phyloP scores from a whole-genome alignment of 2,113 vertebrate species.

The Trichomycterus rosablanca region DNA sequence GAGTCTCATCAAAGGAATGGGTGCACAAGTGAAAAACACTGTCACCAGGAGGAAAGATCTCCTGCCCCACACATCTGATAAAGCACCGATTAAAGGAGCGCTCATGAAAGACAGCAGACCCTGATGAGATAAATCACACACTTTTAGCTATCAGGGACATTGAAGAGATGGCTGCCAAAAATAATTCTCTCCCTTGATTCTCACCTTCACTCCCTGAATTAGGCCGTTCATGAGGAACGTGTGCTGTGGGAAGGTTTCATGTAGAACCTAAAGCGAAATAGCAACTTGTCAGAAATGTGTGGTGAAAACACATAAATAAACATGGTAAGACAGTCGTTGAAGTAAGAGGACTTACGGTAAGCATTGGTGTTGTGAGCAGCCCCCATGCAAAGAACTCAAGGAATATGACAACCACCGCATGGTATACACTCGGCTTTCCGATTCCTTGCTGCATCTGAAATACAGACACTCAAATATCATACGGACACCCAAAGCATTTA shows the following conservation, averaged over 20 bases:
- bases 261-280: constrained; percentile 74
- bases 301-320: not conserved
- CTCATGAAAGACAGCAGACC: constrained; percentile 89
- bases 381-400: constrained; percentile 98
- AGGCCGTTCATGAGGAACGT: constrained; percentile 97
- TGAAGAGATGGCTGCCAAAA: not conserved
- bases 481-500: too few species aligned
- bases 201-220: constrained; percentile 96
- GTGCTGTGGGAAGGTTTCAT: constrained; percentile 89
- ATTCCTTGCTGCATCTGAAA: constrained; percentile 76
- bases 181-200: constrained; percentile 23
- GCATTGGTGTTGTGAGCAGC: constrained; percentile 89
- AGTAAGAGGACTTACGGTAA: constrained; percentile 77
- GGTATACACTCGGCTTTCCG: constrained; percentile 82
- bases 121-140: constrained; percentile 51
- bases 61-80: constrained; percentile 86
- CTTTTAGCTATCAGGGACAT: not conserved
- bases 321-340: not conserved
- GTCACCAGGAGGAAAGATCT: constrained; percentile 81
- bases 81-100: constrained; percentile 80
- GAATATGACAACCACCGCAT: constrained; percentile 91
- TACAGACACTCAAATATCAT: constrained; percentile 5
- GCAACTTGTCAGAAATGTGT: not conserved
- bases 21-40: constrained; percentile 86
- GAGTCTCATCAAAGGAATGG: constrained; percentile 85